phyloP scores from a whole-genome alignment of 2,888 invertebrate species.

The Philereme transversata region DNA sequence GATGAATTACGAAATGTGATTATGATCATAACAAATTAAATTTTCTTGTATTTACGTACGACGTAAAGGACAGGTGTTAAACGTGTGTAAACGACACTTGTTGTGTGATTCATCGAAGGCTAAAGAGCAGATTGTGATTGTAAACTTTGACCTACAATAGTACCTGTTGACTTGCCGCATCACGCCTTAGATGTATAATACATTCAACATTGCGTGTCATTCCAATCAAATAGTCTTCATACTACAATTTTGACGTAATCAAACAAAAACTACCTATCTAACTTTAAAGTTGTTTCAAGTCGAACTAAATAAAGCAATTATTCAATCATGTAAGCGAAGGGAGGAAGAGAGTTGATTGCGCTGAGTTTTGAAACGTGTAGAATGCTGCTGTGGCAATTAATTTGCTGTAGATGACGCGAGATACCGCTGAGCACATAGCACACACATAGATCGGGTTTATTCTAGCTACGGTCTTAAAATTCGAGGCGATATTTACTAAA shows the following conservation, averaged over 20 bases:
- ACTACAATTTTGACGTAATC: no score
- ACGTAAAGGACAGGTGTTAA: conserved; percentile 3
- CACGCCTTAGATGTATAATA: no score
- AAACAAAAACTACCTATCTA: no score
- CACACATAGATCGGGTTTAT: conserved; percentile 6
- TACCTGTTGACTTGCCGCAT: not conserved
- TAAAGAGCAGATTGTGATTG: conserved; percentile 1
- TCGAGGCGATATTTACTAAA: no score
- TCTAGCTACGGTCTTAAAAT: not conserved
- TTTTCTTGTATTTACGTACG: not conserved
- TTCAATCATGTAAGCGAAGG: no score
- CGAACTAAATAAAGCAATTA: no score
- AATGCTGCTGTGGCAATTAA: conserved; percentile 47
- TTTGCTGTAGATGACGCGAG: conserved; percentile 49
- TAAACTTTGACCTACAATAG: conserved; percentile 42
- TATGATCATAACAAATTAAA: not conserved
- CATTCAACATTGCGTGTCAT: no score
- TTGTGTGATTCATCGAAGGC: conserved; percentile 2
- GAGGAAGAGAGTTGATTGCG: no score
- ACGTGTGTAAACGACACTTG: conserved; percentile 5
- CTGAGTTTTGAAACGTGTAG: no score
- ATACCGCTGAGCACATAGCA: conserved; percentile 18
- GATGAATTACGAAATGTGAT: not conserved
- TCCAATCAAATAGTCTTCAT: no score
- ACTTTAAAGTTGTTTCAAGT: no score